These are phyloP conservation scores for Tholera decimalis DNA, from an alignment of 2,888 invertebrate genomes.

Conservation along the genomic window DNA sequence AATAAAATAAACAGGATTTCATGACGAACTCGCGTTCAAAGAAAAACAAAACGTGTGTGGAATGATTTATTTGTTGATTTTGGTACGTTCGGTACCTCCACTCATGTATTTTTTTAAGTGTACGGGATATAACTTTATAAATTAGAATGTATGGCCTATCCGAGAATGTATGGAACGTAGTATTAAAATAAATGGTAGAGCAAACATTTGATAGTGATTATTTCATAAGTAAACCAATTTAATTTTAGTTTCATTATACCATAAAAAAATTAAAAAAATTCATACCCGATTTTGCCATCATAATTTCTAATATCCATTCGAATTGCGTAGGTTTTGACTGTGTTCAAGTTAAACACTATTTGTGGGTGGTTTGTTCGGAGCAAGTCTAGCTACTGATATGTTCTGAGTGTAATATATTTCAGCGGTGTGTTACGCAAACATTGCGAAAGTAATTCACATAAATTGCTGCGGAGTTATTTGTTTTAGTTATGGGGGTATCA, in stretches of 20 bases:
- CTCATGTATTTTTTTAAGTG: neutral
- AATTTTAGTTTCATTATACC: neutral
- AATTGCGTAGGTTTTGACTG: constrained; percentile 10
- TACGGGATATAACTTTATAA: constrained; percentile 5
- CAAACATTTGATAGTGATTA: neutral
- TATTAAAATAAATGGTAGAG: neutral
- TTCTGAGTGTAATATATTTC: constrained; percentile 46
- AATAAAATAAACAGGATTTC: constrained; percentile 14
- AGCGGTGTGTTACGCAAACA: constrained; percentile 49
- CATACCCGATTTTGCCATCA: constrained; percentile 47
- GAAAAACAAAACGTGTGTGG: constrained; percentile 21
- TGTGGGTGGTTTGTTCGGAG: constrained; percentile 43
- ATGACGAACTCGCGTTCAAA: constrained; percentile 1
- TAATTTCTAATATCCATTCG: constrained; percentile 34
- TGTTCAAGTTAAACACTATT: constrained; percentile 35
- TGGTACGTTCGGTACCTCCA: constrained; percentile 11
- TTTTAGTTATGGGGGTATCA: constrained; percentile 53
- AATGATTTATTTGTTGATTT: constrained; percentile 32
- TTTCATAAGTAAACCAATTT: neutral
- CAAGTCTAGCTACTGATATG: constrained; percentile 25
- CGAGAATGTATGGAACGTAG: neutral
- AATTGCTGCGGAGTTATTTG: constrained; percentile 54
- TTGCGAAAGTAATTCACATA: constrained; percentile 58
- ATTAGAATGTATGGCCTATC: neutral
- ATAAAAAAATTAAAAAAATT: constrained; percentile 24